Percentiles rank a stretch among this genome's conserved stretches.
Conservation (phyloP, 2,113 vertebrate genomes). For the Neoarius graeffei region DNA sequence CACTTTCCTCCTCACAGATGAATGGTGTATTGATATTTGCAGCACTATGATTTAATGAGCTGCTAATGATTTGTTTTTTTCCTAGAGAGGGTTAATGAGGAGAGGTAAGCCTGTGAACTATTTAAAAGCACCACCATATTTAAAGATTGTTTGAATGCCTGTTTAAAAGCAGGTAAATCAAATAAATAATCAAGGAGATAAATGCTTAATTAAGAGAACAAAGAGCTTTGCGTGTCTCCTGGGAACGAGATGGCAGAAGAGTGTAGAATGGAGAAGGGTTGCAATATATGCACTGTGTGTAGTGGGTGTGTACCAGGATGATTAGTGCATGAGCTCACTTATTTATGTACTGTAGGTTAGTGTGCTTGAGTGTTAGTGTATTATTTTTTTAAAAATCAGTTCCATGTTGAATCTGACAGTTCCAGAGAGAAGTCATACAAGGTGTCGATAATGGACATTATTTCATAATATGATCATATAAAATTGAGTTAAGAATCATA, state of each 20-base stretch:
- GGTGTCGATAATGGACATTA: background rate
- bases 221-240: conserved; percentile 35
- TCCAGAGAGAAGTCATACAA: background rate
- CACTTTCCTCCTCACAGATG: conserved; percentile 57
- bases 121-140: conserved; percentile 62
- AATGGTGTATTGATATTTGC: conserved; percentile 58
- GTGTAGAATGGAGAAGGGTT: background rate
- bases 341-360: background rate
- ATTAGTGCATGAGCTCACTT: conserved; percentile 8
- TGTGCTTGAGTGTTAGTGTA: background rate
- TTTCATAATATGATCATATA: background rate
- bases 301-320: background rate
- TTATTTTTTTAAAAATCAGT: background rate
- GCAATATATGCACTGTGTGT: background rate
- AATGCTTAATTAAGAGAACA: conserved; percentile 59
- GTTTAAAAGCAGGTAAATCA: conserved; percentile 66
- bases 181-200: conserved; percentile 66
- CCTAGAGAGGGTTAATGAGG: conserved; percentile 66
- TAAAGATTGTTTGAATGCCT: conserved; percentile 62
- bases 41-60: conserved; percentile 73
- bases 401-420: background rate
- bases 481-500: background rate
- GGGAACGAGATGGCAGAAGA: background rate
- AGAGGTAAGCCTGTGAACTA: conserved; percentile 60
- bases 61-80: conserved; percentile 68